Conservation (phyloP, 2,113 vertebrate genomes). For the Rattus norvegicus region DNA sequence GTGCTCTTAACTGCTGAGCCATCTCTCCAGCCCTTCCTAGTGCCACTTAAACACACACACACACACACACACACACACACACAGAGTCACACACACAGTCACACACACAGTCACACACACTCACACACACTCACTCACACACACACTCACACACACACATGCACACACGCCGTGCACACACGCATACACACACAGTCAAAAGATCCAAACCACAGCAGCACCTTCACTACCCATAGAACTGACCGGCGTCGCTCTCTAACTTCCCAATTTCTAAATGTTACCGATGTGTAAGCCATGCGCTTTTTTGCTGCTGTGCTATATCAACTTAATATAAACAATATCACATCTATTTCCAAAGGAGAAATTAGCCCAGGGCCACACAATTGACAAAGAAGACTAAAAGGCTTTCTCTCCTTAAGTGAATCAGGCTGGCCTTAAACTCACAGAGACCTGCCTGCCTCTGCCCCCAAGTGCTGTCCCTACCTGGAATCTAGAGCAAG, state of each 20-base stretch:
- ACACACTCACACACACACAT: background rate
- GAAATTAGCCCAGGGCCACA: background rate
- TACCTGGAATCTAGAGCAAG: background rate
- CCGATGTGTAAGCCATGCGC: background rate
- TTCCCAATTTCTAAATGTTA: background rate
- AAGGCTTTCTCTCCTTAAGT: background rate
- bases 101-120: too few species aligned
- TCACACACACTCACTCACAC: too few species aligned
- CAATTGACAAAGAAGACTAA: too few species aligned
- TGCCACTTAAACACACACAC: background rate
- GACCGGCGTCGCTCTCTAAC: background rate
- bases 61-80: background rate
- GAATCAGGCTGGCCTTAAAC: background rate
- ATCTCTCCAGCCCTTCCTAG: background rate
- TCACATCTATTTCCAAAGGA: background rate
- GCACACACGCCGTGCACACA: background rate
- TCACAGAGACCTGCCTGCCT: background rate
- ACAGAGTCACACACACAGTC: too few species aligned
- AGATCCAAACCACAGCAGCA: background rate
- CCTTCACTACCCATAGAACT: background rate
- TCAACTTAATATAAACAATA: background rate
- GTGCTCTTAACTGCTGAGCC: too few species aligned
- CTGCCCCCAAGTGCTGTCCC: background rate
- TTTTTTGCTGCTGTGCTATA: background rate
- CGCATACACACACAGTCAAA: too few species aligned